Evolutionary conservation across 2,797 vertebrate species (phyloP).

Genomic region (Vultur gryphus): DNA sequence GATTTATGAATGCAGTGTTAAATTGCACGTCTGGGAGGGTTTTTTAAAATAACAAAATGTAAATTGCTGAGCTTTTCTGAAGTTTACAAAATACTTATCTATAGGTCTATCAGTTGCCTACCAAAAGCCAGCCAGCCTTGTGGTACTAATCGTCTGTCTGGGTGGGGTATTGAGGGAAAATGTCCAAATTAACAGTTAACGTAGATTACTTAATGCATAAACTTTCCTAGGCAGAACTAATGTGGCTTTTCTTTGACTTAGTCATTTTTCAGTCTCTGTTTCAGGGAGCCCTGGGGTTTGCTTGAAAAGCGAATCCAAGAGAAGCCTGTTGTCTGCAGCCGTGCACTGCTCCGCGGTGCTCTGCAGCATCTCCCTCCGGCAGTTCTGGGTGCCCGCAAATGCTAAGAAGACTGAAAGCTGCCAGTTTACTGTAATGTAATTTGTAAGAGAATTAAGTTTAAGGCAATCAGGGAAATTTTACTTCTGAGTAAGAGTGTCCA

Average conservation of each 20-base stretch:
- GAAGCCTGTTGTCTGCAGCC: not conserved
- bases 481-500: not conserved
- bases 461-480: not conserved
- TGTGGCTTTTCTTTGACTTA: not conserved
- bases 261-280: not conserved
- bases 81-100: not conserved
- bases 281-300: not conserved
- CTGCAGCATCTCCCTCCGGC: not conserved
- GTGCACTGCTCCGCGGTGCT: rapidly evolving
- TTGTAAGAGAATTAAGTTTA: not conserved
- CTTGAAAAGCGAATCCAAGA: not conserved
- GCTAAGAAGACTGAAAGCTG: not conserved
- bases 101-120: not conserved
- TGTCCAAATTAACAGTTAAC: not conserved
- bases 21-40: not conserved
- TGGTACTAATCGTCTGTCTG: not conserved
- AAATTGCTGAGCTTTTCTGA: not conserved
- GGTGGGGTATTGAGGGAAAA: not conserved
- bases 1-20: not conserved
- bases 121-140: not conserved
- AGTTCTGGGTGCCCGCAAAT: too few species aligned
- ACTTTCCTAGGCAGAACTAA: not conserved
- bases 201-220: not conserved
- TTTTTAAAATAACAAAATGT: not conserved
- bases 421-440: not conserved